Conservation (phyloP, 2,797 vertebrate species). For the Anguilla marmorata region DNA sequence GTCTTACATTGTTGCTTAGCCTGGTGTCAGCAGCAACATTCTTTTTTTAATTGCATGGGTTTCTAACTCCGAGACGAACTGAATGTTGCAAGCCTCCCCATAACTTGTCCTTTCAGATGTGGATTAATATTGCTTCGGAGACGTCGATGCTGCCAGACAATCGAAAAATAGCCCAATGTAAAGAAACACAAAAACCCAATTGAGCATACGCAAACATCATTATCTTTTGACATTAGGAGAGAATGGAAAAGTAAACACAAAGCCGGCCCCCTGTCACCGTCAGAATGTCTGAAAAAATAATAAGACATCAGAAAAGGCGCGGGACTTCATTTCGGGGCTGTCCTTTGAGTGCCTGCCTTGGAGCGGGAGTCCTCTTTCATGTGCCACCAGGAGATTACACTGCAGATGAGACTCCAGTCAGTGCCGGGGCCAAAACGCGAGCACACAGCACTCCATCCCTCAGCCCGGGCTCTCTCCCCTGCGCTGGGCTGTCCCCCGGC, state of each 20-base stretch:
- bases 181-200: constrained; percentile 49
- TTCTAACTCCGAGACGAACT: constrained; percentile 64
- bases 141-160: constrained; percentile 41
- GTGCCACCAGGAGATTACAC: neutral
- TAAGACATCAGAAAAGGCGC: neutral
- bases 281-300: neutral
- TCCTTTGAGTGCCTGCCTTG: constrained; percentile 1
- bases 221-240: constrained; percentile 55
- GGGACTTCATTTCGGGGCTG: neutral
- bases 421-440: neutral
- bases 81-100: constrained; percentile 50
- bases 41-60: constrained; percentile 63
- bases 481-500: neutral
- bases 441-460: neutral
- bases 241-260: constrained; percentile 40
- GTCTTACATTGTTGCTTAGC: neutral
- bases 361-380: neutral
- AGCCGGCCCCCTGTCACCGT: neutral
- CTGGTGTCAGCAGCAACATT: constrained; percentile 47
- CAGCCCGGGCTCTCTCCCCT: neutral
- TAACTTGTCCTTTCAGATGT: constrained; percentile 35
- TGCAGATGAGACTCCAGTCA: neutral
- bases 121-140: constrained; percentile 51
- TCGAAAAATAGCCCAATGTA: constrained; percentile 32
- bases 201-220: constrained; percentile 58